These are phyloP conservation scores for Steinernema feltiae DNA, from an alignment of 1,140 invertebrate genomes.

Conservation along the genomic window DNA sequence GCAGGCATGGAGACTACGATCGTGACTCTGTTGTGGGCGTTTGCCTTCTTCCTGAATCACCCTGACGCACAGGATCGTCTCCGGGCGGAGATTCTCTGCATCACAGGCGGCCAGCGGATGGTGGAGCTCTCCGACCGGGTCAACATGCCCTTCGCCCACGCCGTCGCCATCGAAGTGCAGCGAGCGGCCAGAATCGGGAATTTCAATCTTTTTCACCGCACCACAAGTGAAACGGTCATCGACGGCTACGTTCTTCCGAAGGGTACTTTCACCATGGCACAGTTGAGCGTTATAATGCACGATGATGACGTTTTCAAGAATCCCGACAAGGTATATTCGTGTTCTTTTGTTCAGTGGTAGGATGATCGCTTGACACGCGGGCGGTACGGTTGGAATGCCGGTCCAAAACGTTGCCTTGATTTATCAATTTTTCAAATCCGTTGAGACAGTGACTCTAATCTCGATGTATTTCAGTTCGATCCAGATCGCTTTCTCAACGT, in stretches of 20 bases:
- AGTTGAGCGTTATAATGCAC: slow-evolving; percentile 13
- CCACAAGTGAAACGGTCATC: background rate
- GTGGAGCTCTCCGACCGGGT: background rate
- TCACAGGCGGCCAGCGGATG: background rate
- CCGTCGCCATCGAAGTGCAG: too few species aligned
- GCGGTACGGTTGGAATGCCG: too few species aligned
- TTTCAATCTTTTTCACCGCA: slow-evolving; percentile 21
- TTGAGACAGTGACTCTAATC: too few species aligned
- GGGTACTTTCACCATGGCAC: slow-evolving; percentile 15
- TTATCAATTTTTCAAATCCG: too few species aligned
- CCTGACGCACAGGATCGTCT: too few species aligned
- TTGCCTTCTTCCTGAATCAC: too few species aligned
- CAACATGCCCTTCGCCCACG: too few species aligned
- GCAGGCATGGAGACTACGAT: too few species aligned
- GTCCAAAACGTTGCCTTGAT: too few species aligned
- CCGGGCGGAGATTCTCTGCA: too few species aligned
- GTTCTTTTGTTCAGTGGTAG: background rate
- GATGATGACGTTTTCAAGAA: slow-evolving; percentile 12
- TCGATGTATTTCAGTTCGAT: slow-evolving; percentile 17
- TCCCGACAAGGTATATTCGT: background rate
- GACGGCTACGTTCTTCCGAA: slow-evolving; percentile 10
- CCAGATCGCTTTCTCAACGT: background rate
- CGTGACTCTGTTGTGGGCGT: too few species aligned
- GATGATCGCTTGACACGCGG: too few species aligned
- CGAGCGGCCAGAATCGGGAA: slow-evolving; percentile 2